Evolutionary conservation across 2,113 vertebrate genomes (phyloP), one percentile per base, ranked within the genome.

Genomic region (Turdus rufiventris): DNA sequence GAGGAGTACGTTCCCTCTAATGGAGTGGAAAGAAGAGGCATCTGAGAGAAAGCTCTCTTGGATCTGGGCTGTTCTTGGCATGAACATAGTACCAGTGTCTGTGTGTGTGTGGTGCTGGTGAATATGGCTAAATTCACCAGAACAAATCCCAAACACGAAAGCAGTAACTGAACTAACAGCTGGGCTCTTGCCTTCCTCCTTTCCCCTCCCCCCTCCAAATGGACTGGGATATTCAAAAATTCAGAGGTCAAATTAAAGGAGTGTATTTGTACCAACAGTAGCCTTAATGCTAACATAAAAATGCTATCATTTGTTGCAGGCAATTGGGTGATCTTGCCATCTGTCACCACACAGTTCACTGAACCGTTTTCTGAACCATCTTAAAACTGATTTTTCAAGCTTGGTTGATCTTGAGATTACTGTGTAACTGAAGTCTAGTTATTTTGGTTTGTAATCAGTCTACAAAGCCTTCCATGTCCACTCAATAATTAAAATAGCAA

Each of bases 311-410:
- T 87, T 87, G 42, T 85, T 79, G 67, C 34, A 75, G 33, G 14
- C 43, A 85, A 70, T 31, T 50, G 70, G 25, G 25, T 66, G 88
- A 79, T 66, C 47, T 66, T 80, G 74, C 47, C 66, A 73, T 76
- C 84, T 87, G 89, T 56, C 62, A 84, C 74, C 29, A 83, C 42
- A 34, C 11, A 50, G 85, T 70, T 85, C 85, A 93, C 87, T 83
- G 53, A 80, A 77, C 23, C 36, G 18, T 82, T 94, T 94, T 92
- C 73, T 76, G 50, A 93, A 70, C 20, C 38, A 89, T 42, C 66
- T 85, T 73, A 79, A 88, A 89, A 87, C 54, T 66, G 48, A 38
- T 73, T 94, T 68, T 85, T 85, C 66, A 91, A 94, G 74, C 74
- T 62, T 82, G 50, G 62, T 3, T 89, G 70, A 75, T 82, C 58